Base-by-base conservation (phyloP, 2,797 vertebrate genomes). In the Sardinella longiceps region DNA sequence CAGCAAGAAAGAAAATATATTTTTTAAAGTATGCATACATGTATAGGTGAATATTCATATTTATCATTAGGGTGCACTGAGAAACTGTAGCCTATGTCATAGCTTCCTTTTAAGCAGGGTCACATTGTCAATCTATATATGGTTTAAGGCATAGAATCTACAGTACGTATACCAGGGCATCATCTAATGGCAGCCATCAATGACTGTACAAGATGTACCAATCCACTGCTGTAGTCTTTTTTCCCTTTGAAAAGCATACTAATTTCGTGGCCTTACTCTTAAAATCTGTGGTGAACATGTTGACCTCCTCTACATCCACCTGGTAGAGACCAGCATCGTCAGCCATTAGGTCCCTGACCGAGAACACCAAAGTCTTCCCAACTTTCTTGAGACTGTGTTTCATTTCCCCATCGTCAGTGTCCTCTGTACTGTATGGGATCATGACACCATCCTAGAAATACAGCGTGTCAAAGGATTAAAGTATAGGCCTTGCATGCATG, bases 241-340 rank as follows among this genome's bases (percentile, higher is more conserved):
- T 48, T 48, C 11, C 46, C 46, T 10, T 12, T 48, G 46, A 48
- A 48, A 48, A 48, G 46, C 46, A 48, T 48, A 4, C 46, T 48
- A 10, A 12, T 3, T 1, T 39, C 5, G 18, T 37, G 7, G 66
- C 87, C 92, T 89, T 93, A 97, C 97, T 28, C 39, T 92, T 93
- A 80, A 93, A 88, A 4, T 96, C 95, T 0, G 93, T 93, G 28
- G 93, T 92, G 90, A 96, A 94, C 70, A 95, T 5, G 14, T 91
- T 93, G 0, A 91, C 84, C 0, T 94, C 92, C 85, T 95, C 94
- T 84, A 94, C 91, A 86, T 91, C 91, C 86, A 93, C 87, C 82
- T 93, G 93, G 84, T 94, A 93, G 6, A 95, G 5, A 1, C 92
- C 95, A 0, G 90, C 91, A 2, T 95, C 94, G 81, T 95, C 95